phyloP scores from a whole-genome alignment of 1,140 invertebrate genomes.

The Caenorhabditis inopinata region DNA sequence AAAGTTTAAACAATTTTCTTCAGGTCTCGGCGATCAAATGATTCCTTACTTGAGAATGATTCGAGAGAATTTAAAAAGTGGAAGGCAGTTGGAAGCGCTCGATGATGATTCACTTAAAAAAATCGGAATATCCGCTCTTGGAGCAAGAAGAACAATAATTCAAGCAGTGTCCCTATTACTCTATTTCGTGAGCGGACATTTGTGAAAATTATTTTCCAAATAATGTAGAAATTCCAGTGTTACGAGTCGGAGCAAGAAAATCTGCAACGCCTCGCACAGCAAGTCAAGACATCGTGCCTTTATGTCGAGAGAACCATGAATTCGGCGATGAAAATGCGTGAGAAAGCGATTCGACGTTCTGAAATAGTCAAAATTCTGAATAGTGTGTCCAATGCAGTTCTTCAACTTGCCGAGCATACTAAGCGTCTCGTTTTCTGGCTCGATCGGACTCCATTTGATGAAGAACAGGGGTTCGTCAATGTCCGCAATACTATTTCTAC shows the following conservation, averaged over 20 bases:
- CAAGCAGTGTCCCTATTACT: slow-evolving; percentile 43
- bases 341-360: background rate
- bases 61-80: slow-evolving; percentile 33
- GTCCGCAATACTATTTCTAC: slow-evolving; percentile 37
- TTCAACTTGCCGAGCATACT: slow-evolving; percentile 43
- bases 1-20: slow-evolving; percentile 28
- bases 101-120: slow-evolving; percentile 39
- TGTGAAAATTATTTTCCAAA: background rate
- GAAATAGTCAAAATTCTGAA: slow-evolving; percentile 44
- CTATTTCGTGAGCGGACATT: slow-evolving; percentile 41
- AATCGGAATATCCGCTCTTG: slow-evolving; percentile 42
- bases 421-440: slow-evolving; percentile 51
- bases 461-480: slow-evolving; percentile 7
- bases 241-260: slow-evolving; percentile 46
- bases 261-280: slow-evolving; percentile 43
- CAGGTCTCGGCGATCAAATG: slow-evolving; percentile 48
- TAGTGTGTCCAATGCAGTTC: slow-evolving; percentile 30
- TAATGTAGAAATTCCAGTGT: slow-evolving; percentile 40
- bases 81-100: slow-evolving; percentile 36
- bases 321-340: slow-evolving; percentile 18
- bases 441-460: slow-evolving; percentile 48
- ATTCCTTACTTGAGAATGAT: slow-evolving; percentile 36
- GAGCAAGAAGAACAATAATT: slow-evolving; percentile 46
- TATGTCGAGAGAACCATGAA: background rate
- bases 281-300: slow-evolving; percentile 12